phyloP scores from a whole-genome alignment of 2,888 invertebrate genomes.

The Caenorhabditis sp. region DNA sequence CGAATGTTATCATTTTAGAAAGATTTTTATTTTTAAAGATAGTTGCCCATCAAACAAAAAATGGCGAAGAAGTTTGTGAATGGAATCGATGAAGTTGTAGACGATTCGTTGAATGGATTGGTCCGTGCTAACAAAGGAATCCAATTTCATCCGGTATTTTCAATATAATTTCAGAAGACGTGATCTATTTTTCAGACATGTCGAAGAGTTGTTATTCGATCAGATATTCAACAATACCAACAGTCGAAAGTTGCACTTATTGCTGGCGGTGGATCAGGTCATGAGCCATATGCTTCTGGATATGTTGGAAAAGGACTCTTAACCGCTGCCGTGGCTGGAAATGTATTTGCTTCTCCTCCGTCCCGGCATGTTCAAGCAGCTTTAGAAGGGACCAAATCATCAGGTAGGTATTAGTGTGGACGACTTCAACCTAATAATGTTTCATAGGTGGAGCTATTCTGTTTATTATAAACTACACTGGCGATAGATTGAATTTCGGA shows the following conservation, averaged over 20 bases:
- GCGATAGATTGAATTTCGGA: conserved; percentile 83
- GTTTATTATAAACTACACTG: conserved; percentile 82
- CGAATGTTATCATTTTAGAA: no score
- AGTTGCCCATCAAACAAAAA: neutral
- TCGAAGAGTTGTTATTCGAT: conserved; percentile 27
- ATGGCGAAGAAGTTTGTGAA: conserved; percentile 63
- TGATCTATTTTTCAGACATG: conserved; percentile 17
- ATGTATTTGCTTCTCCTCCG: conserved; percentile 83
- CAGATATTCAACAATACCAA: conserved; percentile 3
- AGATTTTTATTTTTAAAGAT: no score
- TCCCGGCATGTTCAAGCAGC: conserved; percentile 78
- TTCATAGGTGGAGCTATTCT: conserved; percentile 79
- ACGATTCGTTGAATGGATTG: conserved; percentile 56
- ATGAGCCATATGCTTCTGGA: conserved; percentile 79
- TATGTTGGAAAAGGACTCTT: conserved; percentile 84
- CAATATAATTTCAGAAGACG: no score
- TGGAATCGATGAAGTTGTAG: conserved; percentile 48
- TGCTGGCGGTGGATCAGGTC: conserved; percentile 83
- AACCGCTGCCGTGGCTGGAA: conserved; percentile 81
- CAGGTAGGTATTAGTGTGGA: no score
- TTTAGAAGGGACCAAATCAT: conserved; percentile 71
- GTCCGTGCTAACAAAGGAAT: conserved; percentile 39
- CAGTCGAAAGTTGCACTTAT: conserved; percentile 45
- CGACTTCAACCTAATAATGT: no score
- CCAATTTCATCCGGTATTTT: conserved; percentile 47